phyloP scores from a whole-genome alignment of 2,888 invertebrate genomes.

The Nymphalis urticae region DNA sequence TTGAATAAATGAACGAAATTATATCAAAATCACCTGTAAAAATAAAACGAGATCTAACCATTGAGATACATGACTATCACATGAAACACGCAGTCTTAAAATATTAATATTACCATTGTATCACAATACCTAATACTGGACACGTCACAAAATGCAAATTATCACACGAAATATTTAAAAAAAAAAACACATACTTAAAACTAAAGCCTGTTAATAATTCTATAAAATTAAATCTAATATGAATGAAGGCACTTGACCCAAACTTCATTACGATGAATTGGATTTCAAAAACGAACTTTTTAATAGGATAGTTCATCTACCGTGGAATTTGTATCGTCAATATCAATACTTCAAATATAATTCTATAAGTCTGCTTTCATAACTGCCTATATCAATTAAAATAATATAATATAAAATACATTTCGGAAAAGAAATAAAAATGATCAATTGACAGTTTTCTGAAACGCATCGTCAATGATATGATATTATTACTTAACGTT shows the following conservation, averaged over 20 bases:
- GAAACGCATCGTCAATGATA: constrained; percentile 18
- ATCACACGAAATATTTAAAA: constrained; percentile 50
- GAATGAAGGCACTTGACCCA: constrained; percentile 35
- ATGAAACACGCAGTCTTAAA: constrained; percentile 54
- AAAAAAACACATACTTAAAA: constrained; percentile 16
- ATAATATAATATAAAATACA: not conserved
- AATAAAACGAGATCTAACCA: constrained; percentile 53
- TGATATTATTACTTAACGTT: constrained; percentile 27
- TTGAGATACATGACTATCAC: constrained; percentile 50
- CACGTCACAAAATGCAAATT: constrained; percentile 54
- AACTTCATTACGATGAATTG: constrained; percentile 25
- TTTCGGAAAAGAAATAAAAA: not conserved
- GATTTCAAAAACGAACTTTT: constrained; percentile 12
- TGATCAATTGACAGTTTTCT: not conserved
- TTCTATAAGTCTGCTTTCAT: not conserved
- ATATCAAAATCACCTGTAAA: constrained; percentile 36
- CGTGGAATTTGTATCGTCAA: not conserved
- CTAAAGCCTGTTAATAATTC: constrained; percentile 20
- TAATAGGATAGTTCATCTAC: not conserved
- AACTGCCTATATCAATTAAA: constrained; percentile 3
- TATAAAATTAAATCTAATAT: constrained; percentile 32
- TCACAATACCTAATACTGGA: constrained; percentile 63
- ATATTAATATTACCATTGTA: constrained; percentile 43
- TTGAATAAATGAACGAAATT: constrained; percentile 36
- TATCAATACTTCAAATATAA: not conserved